Evolutionary conservation across 2,888 invertebrate genomes (phyloP).

Genomic region (Noctuana brunneofusca): DNA sequence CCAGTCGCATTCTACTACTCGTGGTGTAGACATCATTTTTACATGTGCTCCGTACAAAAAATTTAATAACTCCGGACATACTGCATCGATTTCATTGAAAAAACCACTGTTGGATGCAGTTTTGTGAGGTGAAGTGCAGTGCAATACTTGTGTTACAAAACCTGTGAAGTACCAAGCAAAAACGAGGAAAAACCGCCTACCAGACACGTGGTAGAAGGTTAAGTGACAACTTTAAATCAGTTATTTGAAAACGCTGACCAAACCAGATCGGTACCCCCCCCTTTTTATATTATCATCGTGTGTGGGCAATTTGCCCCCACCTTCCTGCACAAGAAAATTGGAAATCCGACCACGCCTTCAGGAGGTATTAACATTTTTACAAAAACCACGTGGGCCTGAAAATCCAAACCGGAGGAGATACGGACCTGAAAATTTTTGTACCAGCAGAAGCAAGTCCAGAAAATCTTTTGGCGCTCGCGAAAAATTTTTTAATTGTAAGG

Average conservation of each 20-base stretch:
- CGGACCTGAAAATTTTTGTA: not conserved
- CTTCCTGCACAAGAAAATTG: not conserved
- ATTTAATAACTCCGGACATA: not conserved
- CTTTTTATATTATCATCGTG: not conserved
- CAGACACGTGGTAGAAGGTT: not conserved
- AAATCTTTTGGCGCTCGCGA: not conserved
- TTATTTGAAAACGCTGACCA: not conserved
- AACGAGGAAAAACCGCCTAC: not conserved
- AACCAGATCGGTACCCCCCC: not conserved
- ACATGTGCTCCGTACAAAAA: not conserved
- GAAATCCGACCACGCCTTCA: not conserved
- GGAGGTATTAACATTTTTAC: not conserved
- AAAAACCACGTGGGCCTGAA: constrained; percentile 5
- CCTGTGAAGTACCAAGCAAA: not conserved
- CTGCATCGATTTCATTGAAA: not conserved
- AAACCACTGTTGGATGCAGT: not conserved
- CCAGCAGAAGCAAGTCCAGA: not conserved
- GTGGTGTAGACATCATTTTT: not conserved
- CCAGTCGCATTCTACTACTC: constrained; percentile 30
- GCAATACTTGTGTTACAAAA: too few species aligned
- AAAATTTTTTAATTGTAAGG: not conserved
- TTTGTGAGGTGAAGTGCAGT: not conserved
- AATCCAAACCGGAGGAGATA: not conserved
- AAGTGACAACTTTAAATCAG: not conserved
- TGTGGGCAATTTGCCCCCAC: not conserved